These are phyloP conservation scores for Schrankia costaestrigalis DNA, from an alignment of 2,888 invertebrate genomes.

Conservation along the genomic window DNA sequence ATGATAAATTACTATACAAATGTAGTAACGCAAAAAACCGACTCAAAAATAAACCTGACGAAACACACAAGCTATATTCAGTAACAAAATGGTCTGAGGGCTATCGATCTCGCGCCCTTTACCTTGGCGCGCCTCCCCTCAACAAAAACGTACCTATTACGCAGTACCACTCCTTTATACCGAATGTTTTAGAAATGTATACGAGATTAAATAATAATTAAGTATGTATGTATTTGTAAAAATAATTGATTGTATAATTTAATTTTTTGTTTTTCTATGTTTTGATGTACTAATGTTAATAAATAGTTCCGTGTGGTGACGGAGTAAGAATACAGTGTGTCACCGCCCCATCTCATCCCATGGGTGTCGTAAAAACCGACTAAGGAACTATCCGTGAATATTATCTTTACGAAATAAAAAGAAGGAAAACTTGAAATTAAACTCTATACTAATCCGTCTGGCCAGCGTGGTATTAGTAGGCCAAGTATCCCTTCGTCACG, in stretches of 20 bases:
- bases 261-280: no score
- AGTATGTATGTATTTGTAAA: not conserved
- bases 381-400: no score
- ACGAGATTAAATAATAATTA: conserved; percentile 7
- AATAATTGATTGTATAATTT: conserved; percentile 1
- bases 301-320: no score
- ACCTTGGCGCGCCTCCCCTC: conserved; percentile 29
- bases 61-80: conserved; percentile 11
- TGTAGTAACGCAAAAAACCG: not conserved
- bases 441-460: no score
- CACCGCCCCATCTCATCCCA: no score
- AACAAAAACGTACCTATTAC: conserved; percentile 23
- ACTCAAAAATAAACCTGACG: conserved; percentile 4
- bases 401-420: no score
- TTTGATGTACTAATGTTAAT: no score
- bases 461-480: no score
- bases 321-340: no score
- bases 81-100: conserved; percentile 15
- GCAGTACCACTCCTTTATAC: conserved; percentile 10
- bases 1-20: not conserved
- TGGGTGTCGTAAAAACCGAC: no score
- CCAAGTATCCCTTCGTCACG: no score
- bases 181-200: conserved; percentile 8
- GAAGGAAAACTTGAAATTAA: no score
- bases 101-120: conserved; percentile 36